These are phyloP conservation scores for Microvelia longipes DNA, from an alignment of 1,140 invertebrate genomes.

Conservation along the genomic window DNA sequence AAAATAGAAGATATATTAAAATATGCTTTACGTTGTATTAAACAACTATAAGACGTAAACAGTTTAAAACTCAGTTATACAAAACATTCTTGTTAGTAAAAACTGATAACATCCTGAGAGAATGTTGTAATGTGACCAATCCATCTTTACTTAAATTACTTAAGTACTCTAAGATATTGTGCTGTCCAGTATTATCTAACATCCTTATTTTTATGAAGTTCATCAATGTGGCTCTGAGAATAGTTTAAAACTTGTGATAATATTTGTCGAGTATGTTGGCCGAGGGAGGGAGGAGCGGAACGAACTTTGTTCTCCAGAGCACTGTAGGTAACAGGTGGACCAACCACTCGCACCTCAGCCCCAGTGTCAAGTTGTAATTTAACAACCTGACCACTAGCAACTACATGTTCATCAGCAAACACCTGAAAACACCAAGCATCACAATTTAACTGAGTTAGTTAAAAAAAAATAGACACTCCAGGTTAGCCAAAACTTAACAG, in stretches of 20 bases:
- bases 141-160: too few species aligned
- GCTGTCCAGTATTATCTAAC: too few species aligned
- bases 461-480: slow-evolving; percentile 10
- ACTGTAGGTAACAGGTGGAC: slow-evolving; percentile 69
- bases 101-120: too few species aligned
- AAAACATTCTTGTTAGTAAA: too few species aligned
- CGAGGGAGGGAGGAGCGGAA: slow-evolving; percentile 64
- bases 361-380: slow-evolving; percentile 52
- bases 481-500: too few species aligned
- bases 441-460: neutral
- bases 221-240: slow-evolving; percentile 39
- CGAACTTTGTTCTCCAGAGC: slow-evolving; percentile 49
- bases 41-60: too few species aligned
- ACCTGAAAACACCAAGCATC: slow-evolving; percentile 33
- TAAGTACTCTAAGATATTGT: too few species aligned
- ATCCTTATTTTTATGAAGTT: slow-evolving; percentile 36
- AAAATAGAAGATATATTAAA: too few species aligned
- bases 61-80: too few species aligned
- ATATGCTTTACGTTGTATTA: too few species aligned
- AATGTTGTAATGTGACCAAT: too few species aligned
- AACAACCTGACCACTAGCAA: slow-evolving; percentile 57
- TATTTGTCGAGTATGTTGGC: slow-evolving; percentile 72
- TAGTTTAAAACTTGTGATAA: slow-evolving; percentile 54
- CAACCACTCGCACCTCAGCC: slow-evolving; percentile 62
- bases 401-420: slow-evolving; percentile 74